phyloP scores from a whole-genome alignment of 92 coral and sea anemone genomes.

The Ricordea florida region DNA sequence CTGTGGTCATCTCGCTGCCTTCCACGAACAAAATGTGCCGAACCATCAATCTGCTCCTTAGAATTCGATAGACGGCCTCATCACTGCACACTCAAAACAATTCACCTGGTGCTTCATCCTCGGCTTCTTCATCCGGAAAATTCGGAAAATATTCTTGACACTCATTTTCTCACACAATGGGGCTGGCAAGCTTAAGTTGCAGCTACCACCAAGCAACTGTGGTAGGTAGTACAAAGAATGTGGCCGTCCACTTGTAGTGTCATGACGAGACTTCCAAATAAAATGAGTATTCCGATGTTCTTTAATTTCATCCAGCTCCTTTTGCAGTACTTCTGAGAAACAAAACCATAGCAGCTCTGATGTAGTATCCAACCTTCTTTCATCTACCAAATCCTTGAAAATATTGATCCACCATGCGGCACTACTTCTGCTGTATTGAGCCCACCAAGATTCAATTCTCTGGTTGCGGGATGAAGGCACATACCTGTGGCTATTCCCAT shows the following conservation, averaged over 20 bases:
- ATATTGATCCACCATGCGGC: conserved; percentile 33
- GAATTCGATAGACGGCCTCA: not conserved
- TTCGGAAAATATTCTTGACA: not conserved
- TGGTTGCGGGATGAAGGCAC: conserved; percentile 31
- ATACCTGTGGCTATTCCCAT: not conserved
- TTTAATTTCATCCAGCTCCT: too few relatives aligned
- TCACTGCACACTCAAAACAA: not conserved
- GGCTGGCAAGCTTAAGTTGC: not conserved
- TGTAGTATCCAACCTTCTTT: conserved; percentile 8
- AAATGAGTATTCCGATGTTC: too few relatives aligned
- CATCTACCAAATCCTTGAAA: conserved; percentile 17
- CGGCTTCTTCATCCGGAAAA: not conserved
- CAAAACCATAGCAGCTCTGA: too few relatives aligned
- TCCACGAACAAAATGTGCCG: too few relatives aligned
- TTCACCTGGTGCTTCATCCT: not conserved
- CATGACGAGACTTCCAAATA: too few relatives aligned
- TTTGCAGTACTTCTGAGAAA: too few relatives aligned
- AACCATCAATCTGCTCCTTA: too few relatives aligned
- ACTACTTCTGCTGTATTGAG: conserved; percentile 35
- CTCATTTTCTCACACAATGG: not conserved
- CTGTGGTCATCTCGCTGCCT: too few relatives aligned
- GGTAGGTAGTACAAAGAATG: too few relatives aligned
- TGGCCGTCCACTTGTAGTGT: too few relatives aligned
- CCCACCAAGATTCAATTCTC: conserved; percentile 27
- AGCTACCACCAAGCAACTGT: too few relatives aligned